phyloP scores from a whole-genome alignment of 2,888 invertebrate species.

The Caenorhabditis sp. region DNA sequence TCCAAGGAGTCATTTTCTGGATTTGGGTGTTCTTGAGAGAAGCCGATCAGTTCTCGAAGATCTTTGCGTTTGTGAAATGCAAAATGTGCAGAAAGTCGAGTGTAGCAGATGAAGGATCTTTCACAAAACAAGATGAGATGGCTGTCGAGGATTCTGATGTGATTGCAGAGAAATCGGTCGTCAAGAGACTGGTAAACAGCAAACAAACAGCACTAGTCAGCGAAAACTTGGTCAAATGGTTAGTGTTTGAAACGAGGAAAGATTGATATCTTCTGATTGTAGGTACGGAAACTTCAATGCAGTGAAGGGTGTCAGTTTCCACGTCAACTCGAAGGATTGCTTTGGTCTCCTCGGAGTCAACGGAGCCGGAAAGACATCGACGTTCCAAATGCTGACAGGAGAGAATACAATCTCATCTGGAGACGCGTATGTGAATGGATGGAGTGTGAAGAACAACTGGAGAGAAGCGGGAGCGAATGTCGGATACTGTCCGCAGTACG shows the following conservation, averaged over 20 bases:
- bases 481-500: slow-evolving; percentile 90
- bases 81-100: slow-evolving; percentile 37
- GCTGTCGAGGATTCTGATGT: slow-evolving; percentile 75
- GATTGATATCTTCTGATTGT: neutral
- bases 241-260: neutral
- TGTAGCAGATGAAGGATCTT: neutral
- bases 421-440: slow-evolving; percentile 76
- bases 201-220: slow-evolving; percentile 65
- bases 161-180: slow-evolving; percentile 71
- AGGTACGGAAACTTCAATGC: slow-evolving; percentile 78
- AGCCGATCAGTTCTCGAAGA: slow-evolving; percentile 39
- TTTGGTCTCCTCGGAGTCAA: slow-evolving; percentile 80
- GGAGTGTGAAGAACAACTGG: slow-evolving; percentile 76
- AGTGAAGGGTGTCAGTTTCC: slow-evolving; percentile 79
- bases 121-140: neutral
- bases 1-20: slow-evolving; percentile 71
- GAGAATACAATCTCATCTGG: slow-evolving; percentile 76
- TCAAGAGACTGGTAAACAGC: slow-evolving; percentile 38
- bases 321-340: slow-evolving; percentile 74
- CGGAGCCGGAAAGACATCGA: slow-evolving; percentile 80
- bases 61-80: slow-evolving; percentile 28
- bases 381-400: slow-evolving; percentile 79
- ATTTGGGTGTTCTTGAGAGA: slow-evolving; percentile 63
- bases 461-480: slow-evolving; percentile 77
- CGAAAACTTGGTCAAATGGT: slow-evolving; percentile 71